Conservation (phyloP, 2,797 vertebrate genomes). For the Tapera naevia region DNA sequence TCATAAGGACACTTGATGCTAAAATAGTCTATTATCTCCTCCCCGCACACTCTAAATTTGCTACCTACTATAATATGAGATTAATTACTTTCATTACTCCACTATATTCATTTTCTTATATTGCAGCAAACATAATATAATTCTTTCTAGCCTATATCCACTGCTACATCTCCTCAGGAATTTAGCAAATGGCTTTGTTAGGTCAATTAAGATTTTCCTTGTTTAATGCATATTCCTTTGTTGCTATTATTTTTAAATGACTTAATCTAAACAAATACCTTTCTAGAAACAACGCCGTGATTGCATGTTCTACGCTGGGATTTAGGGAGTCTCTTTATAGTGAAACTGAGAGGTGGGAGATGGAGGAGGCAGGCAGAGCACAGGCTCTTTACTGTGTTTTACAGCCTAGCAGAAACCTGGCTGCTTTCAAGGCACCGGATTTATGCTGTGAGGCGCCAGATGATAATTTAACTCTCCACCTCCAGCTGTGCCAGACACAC, state of each 20-base stretch:
- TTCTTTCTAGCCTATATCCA: background rate
- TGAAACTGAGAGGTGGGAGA: background rate
- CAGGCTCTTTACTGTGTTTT: background rate
- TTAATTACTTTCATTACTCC: constrained; percentile 29
- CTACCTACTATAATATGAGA: background rate
- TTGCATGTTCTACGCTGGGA: background rate
- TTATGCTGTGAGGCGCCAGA: background rate
- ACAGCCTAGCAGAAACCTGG: background rate
- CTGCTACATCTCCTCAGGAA: background rate
- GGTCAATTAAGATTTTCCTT: background rate
- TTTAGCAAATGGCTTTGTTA: background rate
- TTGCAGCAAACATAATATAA: background rate
- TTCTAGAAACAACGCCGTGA: background rate
- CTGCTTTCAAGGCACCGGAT: background rate
- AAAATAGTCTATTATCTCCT: background rate
- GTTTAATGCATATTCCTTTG: background rate
- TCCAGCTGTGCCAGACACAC: background rate
- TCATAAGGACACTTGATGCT: background rate
- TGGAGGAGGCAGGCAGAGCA: background rate
- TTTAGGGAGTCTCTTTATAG: background rate
- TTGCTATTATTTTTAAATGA: background rate
- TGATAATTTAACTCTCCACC: background rate
- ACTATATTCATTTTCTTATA: background rate
- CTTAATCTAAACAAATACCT: background rate
- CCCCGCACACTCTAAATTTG: background rate